These are phyloP conservation scores for Coregonus ussuriensis DNA, from an alignment of 2,797 vertebrate genomes.

Conservation along the genomic window DNA sequence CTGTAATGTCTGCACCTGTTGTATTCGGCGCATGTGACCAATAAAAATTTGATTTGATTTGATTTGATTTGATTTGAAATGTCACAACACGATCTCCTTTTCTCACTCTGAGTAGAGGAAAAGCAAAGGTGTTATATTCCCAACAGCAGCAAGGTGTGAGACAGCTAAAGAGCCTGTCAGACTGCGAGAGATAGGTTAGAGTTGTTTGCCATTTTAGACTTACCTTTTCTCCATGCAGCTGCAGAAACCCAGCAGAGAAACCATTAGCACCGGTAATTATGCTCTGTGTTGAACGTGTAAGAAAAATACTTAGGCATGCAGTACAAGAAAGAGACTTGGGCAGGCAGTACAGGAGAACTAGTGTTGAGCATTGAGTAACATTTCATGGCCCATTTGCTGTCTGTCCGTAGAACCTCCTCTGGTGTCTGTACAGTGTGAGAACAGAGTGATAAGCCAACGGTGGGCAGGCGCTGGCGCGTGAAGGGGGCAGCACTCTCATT, in stretches of 20 bases:
- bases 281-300: conserved; percentile 30
- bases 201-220: background rate
- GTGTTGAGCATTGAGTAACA: conserved; percentile 69
- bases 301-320: conserved; percentile 24
- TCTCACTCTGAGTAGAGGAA: background rate
- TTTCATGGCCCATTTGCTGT: conserved; percentile 71
- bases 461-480: conserved; percentile 52
- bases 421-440: conserved; percentile 53
- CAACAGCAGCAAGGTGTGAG: background rate
- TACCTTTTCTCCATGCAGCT: background rate
- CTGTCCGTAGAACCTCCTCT: conserved; percentile 56
- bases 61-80: too few species aligned
- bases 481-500: conserved; percentile 44
- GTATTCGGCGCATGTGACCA: too few species aligned
- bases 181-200: too few species aligned
- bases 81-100: background rate
- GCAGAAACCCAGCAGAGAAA: conserved; percentile 15
- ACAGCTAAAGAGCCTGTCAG: background rate
- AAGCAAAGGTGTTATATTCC: background rate
- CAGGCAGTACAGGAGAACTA: conserved; percentile 29
- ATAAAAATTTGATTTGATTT: too few species aligned
- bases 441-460: conserved; percentile 46
- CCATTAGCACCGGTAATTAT: conserved; percentile 50
- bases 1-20: too few species aligned
- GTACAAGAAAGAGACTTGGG: background rate